phyloP scores from a whole-genome alignment of 2,888 invertebrate genomes.

The Girardia tigrina region DNA sequence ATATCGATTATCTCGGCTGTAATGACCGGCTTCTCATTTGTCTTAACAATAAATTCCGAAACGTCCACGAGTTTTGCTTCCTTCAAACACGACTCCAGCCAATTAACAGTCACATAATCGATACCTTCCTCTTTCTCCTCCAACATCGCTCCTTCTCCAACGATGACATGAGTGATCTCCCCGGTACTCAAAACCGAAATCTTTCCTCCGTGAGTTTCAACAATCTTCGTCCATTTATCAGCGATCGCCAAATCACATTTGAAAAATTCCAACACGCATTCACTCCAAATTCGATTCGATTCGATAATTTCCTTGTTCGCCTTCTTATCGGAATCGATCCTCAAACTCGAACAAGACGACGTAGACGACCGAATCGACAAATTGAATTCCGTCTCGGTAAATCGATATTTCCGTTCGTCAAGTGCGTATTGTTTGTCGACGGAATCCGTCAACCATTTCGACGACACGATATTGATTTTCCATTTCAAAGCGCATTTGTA shows the following conservation, averaged over 20 bases:
- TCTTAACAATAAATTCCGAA: neutral
- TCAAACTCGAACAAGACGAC: neutral
- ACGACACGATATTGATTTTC: conserved; percentile 60
- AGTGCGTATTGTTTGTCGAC: conserved; percentile 43
- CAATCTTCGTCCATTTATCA: neutral
- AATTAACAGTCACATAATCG: neutral
- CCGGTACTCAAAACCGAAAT: neutral
- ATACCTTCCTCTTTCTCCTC: neutral
- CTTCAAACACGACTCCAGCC: neutral
- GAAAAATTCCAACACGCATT: neutral
- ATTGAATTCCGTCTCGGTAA: neutral
- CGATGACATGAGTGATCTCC: neutral
- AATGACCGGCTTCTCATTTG: too few species aligned
- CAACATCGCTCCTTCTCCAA: neutral
- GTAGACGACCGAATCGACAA: neutral
- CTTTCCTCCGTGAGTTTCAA: neutral
- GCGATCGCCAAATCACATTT: neutral
- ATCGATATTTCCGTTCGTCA: conserved; percentile 29
- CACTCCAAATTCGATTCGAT: neutral
- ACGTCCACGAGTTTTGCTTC: neutral
- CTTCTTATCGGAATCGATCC: neutral
- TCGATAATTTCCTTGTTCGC: neutral
- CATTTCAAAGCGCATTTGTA: conserved; percentile 57
- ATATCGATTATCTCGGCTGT: too few species aligned
- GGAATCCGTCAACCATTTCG: conserved; percentile 70